Conservation (phyloP, 2,113 vertebrate species). For the Sminthopsis crassicaudata region DNA sequence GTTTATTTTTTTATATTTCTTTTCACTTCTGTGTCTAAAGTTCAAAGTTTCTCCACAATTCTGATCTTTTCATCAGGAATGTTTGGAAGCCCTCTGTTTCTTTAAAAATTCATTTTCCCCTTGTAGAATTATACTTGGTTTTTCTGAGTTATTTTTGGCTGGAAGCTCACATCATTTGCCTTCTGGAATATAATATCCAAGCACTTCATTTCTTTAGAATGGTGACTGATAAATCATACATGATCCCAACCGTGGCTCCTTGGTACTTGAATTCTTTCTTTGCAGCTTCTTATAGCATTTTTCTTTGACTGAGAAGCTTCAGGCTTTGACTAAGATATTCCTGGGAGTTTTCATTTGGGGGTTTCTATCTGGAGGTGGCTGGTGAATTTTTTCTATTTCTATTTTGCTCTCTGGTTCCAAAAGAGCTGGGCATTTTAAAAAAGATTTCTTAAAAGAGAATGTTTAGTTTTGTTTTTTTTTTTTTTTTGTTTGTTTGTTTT, state of each 20-base stretch:
- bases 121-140: background rate
- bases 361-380: background rate
- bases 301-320: background rate
- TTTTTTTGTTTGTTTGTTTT: no score
- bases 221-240: background rate
- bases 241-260: background rate
- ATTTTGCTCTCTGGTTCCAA: background rate
- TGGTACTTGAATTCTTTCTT: constrained; percentile 1
- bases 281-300: background rate
- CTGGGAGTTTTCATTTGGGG: background rate
- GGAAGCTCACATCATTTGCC: background rate
- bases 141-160: background rate
- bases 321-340: background rate
- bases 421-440: background rate
- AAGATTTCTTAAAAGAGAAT: background rate
- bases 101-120: background rate
- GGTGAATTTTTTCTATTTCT: background rate
- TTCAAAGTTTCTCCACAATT: background rate
- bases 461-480: no score
- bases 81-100: background rate
- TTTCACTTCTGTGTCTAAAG: background rate
- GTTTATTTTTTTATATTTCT: background rate
- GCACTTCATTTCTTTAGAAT: background rate
- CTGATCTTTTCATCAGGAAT: background rate
- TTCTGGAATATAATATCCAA: background rate